phyloP scores from a whole-genome alignment of 2,113 vertebrate genomes.

The Pedionomus torquatus region DNA sequence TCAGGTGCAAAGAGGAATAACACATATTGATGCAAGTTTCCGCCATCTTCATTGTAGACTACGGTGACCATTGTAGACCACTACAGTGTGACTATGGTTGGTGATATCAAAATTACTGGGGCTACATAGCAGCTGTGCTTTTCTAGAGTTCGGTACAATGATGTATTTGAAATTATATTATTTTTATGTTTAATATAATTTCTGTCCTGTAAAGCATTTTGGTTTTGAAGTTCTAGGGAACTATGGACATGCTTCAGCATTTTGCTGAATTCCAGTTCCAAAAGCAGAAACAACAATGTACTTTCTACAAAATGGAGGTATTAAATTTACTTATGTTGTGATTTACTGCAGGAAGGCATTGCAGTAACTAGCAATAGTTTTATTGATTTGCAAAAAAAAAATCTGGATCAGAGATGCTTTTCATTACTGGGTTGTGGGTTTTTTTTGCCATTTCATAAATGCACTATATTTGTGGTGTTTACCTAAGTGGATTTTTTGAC shows the following conservation, averaged over 20 bases:
- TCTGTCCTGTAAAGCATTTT: not conserved
- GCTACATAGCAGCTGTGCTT: not conserved
- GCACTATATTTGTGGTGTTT: not conserved
- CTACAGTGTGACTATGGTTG: not conserved
- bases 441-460: not conserved
- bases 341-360: not conserved
- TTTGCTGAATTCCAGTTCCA: not conserved
- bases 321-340: not conserved
- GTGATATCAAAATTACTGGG: not conserved
- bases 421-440: not conserved
- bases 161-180: not conserved
- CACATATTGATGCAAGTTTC: not conserved
- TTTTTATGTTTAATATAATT: not conserved
- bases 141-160: not conserved
- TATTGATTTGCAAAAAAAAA: not conserved
- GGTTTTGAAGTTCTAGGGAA: not conserved
- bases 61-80: no score
- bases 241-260: not conserved
- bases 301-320: not conserved
- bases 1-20: not conserved
- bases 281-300: not conserved
- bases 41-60: not conserved
- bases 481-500: not conserved
- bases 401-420: not conserved
- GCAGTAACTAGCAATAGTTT: not conserved